Base-by-base conservation (phyloP, 2,888 invertebrate species). In the Asteroscopus sphinx region DNA sequence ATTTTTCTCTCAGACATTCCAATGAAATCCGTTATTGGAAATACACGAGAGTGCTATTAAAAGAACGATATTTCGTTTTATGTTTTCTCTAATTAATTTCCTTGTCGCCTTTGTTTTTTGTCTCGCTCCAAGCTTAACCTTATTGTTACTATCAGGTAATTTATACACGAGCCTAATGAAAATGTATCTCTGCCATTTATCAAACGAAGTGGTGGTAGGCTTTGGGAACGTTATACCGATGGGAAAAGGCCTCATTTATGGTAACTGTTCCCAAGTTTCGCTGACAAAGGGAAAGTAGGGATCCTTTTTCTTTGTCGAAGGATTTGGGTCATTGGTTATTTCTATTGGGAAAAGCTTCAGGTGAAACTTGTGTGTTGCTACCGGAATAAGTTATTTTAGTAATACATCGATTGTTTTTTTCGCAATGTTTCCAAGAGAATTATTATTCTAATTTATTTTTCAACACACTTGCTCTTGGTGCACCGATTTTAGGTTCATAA, bases 321-420 rank as follows among this genome's bases (percentile, higher is more conserved):
- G 82, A 89, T 89, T 81, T 86, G 82, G 89, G 89, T 88, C 88
- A 86, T 88, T 88, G 85, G 86, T 87, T 88, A 82, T 88, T 80
- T 83, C 80, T 79, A 79, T 79, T 79, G 75, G 69, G 62, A 72
- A 77, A 68, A 69, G 72, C 57, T 76, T 71, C 73, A 77, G 73
- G 72, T 76, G 37, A 58, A 72, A 74, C 60, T 57, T 55, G 48
- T 46, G 58, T 61, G 51, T 59, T 65, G 63, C 71, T 68, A 41
- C 47, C 56, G 17, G 66, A 44, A 60, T 67, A 67, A 47, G 54
- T 70, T 73, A 62, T 66, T 46, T 58, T 33, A 39, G 58, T 58
- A 53, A 54, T 36, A 30, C 32, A 51, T 28, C 8, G 28, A 6
- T 21, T 21, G 21, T 21, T 21, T 21, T 21, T 21, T 4, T 21